These are phyloP conservation scores for Siniperca undulata DNA, from an alignment of 2,797 vertebrate genomes.

Conservation along the genomic window DNA sequence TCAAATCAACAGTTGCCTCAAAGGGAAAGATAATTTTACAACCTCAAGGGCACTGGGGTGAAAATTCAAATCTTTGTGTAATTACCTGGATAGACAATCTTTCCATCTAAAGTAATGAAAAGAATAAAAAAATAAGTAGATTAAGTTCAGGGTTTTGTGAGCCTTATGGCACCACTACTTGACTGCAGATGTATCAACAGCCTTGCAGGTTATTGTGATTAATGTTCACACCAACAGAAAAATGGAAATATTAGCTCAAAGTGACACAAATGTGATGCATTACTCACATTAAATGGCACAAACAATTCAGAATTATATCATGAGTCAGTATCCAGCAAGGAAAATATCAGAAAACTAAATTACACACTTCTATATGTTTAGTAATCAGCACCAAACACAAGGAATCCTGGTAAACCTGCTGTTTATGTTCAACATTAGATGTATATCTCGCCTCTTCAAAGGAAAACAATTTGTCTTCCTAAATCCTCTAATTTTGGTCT, in stretches of 20 bases:
- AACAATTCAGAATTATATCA: neutral
- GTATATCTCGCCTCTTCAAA: neutral
- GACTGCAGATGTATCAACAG: constrained; percentile 4
- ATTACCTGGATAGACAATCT: neutral
- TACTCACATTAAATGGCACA: constrained; percentile 2
- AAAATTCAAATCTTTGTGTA: constrained; percentile 3
- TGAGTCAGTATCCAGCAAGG: neutral
- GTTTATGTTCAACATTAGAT: neutral
- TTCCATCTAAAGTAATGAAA: neutral
- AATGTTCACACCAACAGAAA: constrained; percentile 15
- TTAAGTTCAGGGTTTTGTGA: neutral
- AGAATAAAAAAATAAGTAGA: neutral
- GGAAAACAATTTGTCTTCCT: neutral
- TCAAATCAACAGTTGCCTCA: neutral
- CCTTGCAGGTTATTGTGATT: neutral
- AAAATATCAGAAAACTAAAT: neutral
- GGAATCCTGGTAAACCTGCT: neutral
- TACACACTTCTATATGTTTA: neutral
- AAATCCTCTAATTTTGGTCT: neutral
- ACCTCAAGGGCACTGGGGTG: neutral
- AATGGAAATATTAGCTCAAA: constrained; percentile 18
- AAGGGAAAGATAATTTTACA: neutral
- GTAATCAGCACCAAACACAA: neutral
- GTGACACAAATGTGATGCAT: neutral
- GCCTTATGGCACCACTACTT: neutral